Evolutionary conservation across 2,888 invertebrate species (phyloP), one percentile per base, ranked within the genome.

Genomic region (Drosophila differens): DNA sequence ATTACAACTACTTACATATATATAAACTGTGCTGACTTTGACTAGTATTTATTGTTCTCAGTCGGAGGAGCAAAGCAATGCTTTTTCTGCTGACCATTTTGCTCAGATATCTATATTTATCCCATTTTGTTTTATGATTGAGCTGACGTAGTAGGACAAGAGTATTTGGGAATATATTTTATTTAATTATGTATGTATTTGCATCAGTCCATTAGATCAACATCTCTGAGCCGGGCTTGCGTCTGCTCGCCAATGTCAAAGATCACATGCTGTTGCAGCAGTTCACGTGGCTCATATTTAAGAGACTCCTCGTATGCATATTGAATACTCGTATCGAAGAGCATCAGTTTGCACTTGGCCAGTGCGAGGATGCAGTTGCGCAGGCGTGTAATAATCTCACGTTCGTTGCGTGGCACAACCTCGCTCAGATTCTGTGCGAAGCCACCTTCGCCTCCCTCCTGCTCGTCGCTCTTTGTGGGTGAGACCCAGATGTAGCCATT

Each of bases 401-500:
- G 95, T 82, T 97, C 97, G 0, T 95, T 94, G 63, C 94, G 94
- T 10, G 95, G 94, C 28, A 99, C 95, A 16, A 95, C 95, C 91
- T 95, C 95, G 83, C 95, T 95, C 57, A 97, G 93, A 93, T 97
- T 96, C 90, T 97, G 96, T 1, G 96, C 95, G 91, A 97, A 97
- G 25, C 97, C 97, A 41, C 96, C 96, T 32, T 95, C 95, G 54
- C 95, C 95, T 52, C 95, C 95, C 73, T 96, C 91, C 79, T 94
- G 94, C 35, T 95, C 95, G 61, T 95, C 95, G 53, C 94, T 94
- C 9, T 94, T 94, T 7, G 94, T 95, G 0, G 98, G 97, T 69
- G 96, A 96, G 68, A 99, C 96, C 98, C 99, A 99, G 76, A 99
- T 96, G 89, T 96, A 98, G 0, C 99, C 99, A 93, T 99, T 99